Evolutionary conservation across 2,888 invertebrate species (phyloP), one percentile per base, ranked within the genome.

Genomic region (Acanthacorydalis orientalis): DNA sequence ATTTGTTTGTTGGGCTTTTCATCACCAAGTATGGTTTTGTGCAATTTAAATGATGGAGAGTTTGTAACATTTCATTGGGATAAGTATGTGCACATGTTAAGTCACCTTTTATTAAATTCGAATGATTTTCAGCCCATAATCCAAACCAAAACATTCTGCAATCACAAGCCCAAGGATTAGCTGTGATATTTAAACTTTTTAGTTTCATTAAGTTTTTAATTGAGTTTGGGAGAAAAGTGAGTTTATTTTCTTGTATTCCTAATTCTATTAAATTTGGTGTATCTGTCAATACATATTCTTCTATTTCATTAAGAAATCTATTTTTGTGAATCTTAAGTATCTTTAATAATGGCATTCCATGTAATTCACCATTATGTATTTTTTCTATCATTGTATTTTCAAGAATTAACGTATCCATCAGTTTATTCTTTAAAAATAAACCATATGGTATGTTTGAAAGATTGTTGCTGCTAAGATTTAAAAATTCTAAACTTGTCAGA

Each of bases 161-260:
- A 63, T 89, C 87, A 67, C 91, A 91, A 14, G 79, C 77, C 81
- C 86, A 88, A 31, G 80, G 80, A 62, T 91, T 91, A 48, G 77
- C 75, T 34, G 75, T 69, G 53, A 90, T 74, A 53, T 77, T 74
- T 31, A 90, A 64, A 51, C 75, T 73, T 54, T 72, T 67, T 47
- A 90, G 64, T 43, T 72, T 65, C 7, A 73, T 68, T 48, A 89
- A 67, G 56, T 76, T 72, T 46, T 75, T 73, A 46, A 91, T 61
- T 12, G 82, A 78, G 48, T 74, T 69, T 23, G 87, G 88, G 55
- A 89, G 64, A 57, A 77, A 78, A 34, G 77, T 75, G 56, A 88
- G 63, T 46, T 74, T 72, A 64, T 88, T 87, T 49, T 75, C 73
- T 52, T 77, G 79, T 50, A 88, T 69, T 60, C 84, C 78, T 52